Evolutionary conservation across 2,888 invertebrate species (phyloP).

Genomic region (Meliscaeva auricollis): DNA sequence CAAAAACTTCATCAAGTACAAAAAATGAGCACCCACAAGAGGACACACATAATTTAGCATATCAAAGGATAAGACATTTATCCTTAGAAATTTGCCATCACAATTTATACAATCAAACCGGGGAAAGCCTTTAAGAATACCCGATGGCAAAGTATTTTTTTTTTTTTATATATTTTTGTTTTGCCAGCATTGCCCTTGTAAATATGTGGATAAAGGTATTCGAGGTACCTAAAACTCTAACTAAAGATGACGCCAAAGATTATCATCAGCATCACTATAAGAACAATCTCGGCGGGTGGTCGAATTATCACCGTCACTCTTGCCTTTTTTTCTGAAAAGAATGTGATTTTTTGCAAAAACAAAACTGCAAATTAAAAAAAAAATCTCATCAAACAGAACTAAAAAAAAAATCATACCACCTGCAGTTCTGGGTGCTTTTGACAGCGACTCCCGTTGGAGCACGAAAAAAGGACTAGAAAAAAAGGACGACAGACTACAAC

Average conservation of each 20-base stretch:
- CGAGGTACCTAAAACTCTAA: neutral
- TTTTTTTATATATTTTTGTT: too few species aligned
- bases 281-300: slow-evolving; percentile 60
- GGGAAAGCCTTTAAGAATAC: slow-evolving; percentile 41
- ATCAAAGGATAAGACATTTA: slow-evolving; percentile 67
- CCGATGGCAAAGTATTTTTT: slow-evolving; percentile 44
- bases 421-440: slow-evolving; percentile 65
- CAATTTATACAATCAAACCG: neutral
- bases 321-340: slow-evolving; percentile 9
- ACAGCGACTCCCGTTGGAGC: slow-evolving; percentile 25
- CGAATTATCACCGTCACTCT: slow-evolving; percentile 62
- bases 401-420: slow-evolving; percentile 52
- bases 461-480: slow-evolving; percentile 31
- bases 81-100: slow-evolving; percentile 35
- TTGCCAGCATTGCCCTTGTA: slow-evolving; percentile 43
- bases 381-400: slow-evolving; percentile 32
- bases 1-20: slow-evolving; percentile 24
- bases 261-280: slow-evolving; percentile 47
- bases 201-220: neutral
- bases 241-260: slow-evolving; percentile 6
- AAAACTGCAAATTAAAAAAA: slow-evolving; percentile 34
- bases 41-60: slow-evolving; percentile 57
- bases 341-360: slow-evolving; percentile 13
- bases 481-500: slow-evolving; percentile 43
- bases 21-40: slow-evolving; percentile 59